Evolutionary conservation across 2,888 invertebrate genomes (phyloP), one percentile per base, ranked within the genome.

Genomic region (Enchytraeus crypticus): DNA sequence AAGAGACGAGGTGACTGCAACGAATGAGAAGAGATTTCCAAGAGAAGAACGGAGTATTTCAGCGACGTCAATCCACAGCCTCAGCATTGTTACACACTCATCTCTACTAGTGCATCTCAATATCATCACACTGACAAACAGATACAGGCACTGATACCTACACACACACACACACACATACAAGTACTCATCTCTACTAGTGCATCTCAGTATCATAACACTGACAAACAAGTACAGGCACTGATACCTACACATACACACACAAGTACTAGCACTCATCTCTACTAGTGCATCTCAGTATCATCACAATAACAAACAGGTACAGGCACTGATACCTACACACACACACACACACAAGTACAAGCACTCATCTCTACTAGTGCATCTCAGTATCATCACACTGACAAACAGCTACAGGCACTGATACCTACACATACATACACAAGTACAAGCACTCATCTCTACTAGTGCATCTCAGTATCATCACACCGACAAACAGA

Each of bases 51-150:
- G 92, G 0, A 89, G 88, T 76, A 93, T 92, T 18, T 90, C 86
- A 2, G 93, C 92, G 34, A 92, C 84, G 74, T 90, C 87, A 71
- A 93, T 92, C 93, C 93, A 95, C 77, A 92, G 91, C 77, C 90
- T 89, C 30, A 95, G 83, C 18, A 88, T 87, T 71, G 89, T 87
- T 0, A 92, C 90, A 47, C 92, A 83, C 59, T 79, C 79, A 29
- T 70, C 70, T 18, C 72, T 70, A n/a, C 87, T 88, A 60, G 86
- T 84, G 72, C 91, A 91, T 0, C 90, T 91, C 57, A 93, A 80
- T 69, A 93, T 87, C 0, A 90, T 90, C 21, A 91, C 88, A 14
- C 90, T 91, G 55, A 92, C 89, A 69, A 93, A 82, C 18, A 91
- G 82, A 70, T 90, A 89, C 72, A 92, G 82, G 72, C 92, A 91